Base-by-base conservation (phyloP, 2,113 vertebrate genomes). In the Nipponia nippon region DNA sequence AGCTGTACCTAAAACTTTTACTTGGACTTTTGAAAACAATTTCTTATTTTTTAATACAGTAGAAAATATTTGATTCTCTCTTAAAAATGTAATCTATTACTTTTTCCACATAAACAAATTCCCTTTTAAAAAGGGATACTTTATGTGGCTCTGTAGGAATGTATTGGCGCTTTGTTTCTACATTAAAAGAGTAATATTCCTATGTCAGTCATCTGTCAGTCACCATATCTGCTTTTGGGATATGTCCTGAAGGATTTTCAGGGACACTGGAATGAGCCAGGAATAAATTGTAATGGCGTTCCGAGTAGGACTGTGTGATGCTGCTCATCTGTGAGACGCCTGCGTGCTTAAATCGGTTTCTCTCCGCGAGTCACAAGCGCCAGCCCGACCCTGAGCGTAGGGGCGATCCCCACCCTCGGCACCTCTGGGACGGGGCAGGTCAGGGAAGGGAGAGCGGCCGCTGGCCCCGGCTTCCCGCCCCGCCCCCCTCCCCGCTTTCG, bases 401-500 rank as follows among this genome's bases (percentile, higher is more conserved):
- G 44, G 40, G 21, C 9, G 1, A 3, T 16, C 8, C n/a, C 32
- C 26, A 10, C 7, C 6, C 23, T 20, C 5, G 14, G 56, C n/a
- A 17, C 29, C 38, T 11, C 34, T 0, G n/a, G 10, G 13, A 3
- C 7, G 1, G 8, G 29, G 9, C 15, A 5, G 23, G 2, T 7
- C 19, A 38, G 38, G 38, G 38, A 38, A 38, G 38, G 38, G 38
- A 38, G 38, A 38, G 38, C 38, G 38, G 13, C 55, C 55, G 6
- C 44, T 38, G 5, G 17, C 6, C 14, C 8, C 20, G 5, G 16
- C 55, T 72, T 6, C 38, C 44, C 6, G 0, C 4, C 1, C 17
- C 15, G 6, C 27, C 5, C 26, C 73, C 0, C 2, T 4, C 12
- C 11, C 1, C 21, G 3, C 38, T 93, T 95, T 91, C 81, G 16